These are phyloP conservation scores for Alces alces DNA, from an alignment of 2,113 vertebrate species.

Conservation along the genomic window DNA sequence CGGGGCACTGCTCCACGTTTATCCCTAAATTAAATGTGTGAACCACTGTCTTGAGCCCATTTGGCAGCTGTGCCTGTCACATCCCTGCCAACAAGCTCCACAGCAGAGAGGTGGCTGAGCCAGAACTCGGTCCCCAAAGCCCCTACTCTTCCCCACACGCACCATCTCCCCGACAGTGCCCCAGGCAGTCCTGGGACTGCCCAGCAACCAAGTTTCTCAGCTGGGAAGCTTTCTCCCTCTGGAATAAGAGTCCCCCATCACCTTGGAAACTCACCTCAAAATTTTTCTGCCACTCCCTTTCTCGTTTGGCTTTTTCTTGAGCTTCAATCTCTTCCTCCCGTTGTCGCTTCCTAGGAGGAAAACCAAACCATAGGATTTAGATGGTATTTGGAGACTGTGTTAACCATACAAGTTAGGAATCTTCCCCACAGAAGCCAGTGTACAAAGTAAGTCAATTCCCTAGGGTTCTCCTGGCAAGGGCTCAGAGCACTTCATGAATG, in stretches of 20 bases:
- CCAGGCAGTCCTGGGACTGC: background rate
- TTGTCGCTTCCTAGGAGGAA: constrained; percentile 90
- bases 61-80: background rate
- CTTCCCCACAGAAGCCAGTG: background rate
- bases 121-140: background rate
- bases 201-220: background rate
- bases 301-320: constrained; percentile 94
- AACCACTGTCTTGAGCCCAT: background rate
- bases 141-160: background rate
- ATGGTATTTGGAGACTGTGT: background rate
- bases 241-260: background rate
- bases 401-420: background rate
- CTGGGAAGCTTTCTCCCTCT: background rate
- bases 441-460: background rate
- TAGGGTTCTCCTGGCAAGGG: background rate
- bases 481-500: background rate
- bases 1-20: background rate
- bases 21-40: background rate
- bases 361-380: constrained; percentile 6
- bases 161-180: background rate
- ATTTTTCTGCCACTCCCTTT: constrained; percentile 99
- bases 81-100: background rate
- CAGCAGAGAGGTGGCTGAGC: background rate
- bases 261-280: constrained; percentile 89
- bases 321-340: constrained; percentile 97